Base-by-base conservation (phyloP, 2,888 invertebrate genomes). In the Meganola albula region DNA sequence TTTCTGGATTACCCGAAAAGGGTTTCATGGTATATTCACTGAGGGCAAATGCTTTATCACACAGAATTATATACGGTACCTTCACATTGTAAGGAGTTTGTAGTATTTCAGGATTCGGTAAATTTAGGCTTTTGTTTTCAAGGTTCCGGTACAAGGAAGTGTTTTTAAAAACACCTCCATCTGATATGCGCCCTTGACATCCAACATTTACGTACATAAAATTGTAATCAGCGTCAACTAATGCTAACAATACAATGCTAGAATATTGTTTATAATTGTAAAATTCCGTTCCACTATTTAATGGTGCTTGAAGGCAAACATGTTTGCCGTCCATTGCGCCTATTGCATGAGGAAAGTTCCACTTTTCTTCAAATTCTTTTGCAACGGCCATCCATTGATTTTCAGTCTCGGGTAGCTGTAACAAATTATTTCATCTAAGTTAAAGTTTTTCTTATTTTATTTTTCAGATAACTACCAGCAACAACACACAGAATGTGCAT, bases 21-120 rank as follows among this genome's bases (percentile, higher is more conserved):
- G 34, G 38, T 38, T 38, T 38, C 38, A 38, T 38, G 24, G 27
- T 31, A 31, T 39, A 31, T 31, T 30, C 31, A 31, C 24, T 32
- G 26, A 35, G 28, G 18, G 39, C 32, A 35, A 39, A 39, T 22
- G 36, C 40, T 31, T 34, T 31, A 34, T 40, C 40, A 30, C 34
- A 24, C 24, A 40, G 18, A 29, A 35, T 31, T 16, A 32, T 26
- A 30, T 33, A 35, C 23, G 39, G 32, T 26, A 32, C 31, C 25
- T 32, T 29, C 23, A 29, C 24, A 30, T 39, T 36, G 27, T 30
- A 27, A 24, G 27, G 27, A 27, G 24, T 32, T 24, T 26, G 27
- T 34, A 27, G 8, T 24, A 30, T 29, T 37, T 30, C 27, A 24
- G 37, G 33, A 26, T 28, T 28, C 37, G 33, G 37, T 37, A 37